Conservation (phyloP, 2,888 invertebrate species). For the Junonia oenone region DNA sequence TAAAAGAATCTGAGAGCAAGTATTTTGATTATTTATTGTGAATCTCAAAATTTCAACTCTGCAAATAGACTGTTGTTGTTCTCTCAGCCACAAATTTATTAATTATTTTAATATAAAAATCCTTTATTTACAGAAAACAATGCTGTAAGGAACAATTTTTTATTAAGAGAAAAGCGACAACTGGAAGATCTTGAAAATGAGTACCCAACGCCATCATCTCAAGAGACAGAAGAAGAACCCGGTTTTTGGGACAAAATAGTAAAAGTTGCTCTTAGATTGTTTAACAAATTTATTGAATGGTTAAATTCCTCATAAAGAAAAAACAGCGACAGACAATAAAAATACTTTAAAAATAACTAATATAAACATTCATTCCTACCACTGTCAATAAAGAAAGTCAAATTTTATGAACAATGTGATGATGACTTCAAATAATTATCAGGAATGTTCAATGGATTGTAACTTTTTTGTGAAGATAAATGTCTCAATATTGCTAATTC, state of each 20-base stretch:
- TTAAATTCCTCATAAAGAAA: constrained; percentile 48
- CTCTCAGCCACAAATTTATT: no score
- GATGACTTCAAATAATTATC: constrained; percentile 43
- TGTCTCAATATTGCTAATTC: constrained; percentile 44
- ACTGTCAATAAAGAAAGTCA: background rate
- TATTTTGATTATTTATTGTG: no score
- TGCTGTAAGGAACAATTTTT: background rate
- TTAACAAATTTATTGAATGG: constrained; percentile 69
- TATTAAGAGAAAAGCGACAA: constrained; percentile 49
- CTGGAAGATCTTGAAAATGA: constrained; percentile 59
- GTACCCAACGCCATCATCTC: constrained; percentile 42
- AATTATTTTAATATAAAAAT: background rate
- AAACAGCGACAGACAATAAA: background rate
- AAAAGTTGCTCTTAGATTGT: constrained; percentile 63
- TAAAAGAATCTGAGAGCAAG: no score
- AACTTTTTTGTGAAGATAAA: constrained; percentile 44
- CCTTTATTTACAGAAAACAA: constrained; percentile 2
- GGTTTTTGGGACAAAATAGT: constrained; percentile 70
- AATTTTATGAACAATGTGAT: background rate
- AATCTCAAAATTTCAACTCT: no score
- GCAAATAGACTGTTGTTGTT: no score
- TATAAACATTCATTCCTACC: background rate
- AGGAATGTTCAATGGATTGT: constrained; percentile 55
- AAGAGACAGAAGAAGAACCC: constrained; percentile 56
- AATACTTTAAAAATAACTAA: background rate